These are phyloP conservation scores for Pristionchus japonicus DNA, from an alignment of 2,888 invertebrate species.

Conservation along the genomic window DNA sequence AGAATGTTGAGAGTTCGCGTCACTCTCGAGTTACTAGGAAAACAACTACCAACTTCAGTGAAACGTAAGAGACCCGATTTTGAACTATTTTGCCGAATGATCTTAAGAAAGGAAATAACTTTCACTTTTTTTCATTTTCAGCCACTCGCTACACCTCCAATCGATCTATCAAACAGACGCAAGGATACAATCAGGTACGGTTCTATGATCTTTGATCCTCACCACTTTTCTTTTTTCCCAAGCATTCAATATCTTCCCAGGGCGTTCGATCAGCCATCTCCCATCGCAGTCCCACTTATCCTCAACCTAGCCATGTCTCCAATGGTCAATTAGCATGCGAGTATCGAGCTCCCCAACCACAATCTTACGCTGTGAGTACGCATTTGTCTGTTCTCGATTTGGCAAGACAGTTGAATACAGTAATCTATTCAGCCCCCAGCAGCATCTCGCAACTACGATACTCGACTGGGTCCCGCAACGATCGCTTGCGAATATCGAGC, in stretches of 20 bases:
- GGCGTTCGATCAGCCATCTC: slow-evolving; percentile 34
- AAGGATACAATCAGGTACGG: slow-evolving; percentile 5
- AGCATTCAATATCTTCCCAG: not conserved
- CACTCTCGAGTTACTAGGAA: not conserved
- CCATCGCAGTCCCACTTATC: slow-evolving; percentile 26
- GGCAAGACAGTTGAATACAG: no score
- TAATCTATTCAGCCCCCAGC: not conserved
- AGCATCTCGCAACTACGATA: not conserved
- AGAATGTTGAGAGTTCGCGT: not conserved
- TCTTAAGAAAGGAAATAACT: no score
- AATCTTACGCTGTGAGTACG: not conserved
- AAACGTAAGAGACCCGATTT: not conserved
- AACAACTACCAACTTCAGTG: not conserved
- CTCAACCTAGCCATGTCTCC: not conserved
- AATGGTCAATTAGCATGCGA: slow-evolving; percentile 22
- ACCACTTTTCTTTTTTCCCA: not conserved
- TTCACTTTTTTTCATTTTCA: not conserved
- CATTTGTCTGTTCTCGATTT: not conserved
- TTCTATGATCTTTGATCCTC: no score
- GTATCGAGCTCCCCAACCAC: slow-evolving; percentile 25
- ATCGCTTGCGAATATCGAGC: slow-evolving; percentile 14
- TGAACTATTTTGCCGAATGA: no score
- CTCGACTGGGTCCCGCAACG: not conserved
- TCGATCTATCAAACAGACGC: not conserved
- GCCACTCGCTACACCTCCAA: slow-evolving; percentile 19